A percentile compares a stretch with the other conserved stretches of the same genome.
Conservation (phyloP, 1,140 invertebrate species). For the Lepidotrigona ventralis region DNA sequence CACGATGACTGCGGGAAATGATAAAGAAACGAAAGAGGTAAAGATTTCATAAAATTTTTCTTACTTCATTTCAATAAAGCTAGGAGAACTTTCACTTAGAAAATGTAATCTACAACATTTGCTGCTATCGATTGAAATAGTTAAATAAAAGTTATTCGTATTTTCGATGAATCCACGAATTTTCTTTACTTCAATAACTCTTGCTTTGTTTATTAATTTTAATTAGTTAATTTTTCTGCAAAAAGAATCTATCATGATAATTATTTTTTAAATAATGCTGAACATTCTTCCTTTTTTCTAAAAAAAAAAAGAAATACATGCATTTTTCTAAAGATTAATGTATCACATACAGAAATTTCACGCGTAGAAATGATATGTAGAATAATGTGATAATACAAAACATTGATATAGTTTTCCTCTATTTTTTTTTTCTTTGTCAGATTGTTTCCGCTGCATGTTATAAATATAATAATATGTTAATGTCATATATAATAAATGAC, state of each 20-base stretch:
- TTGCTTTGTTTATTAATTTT: too few relatives aligned
- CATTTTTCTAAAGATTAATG: too few relatives aligned
- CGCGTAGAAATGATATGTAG: too few relatives aligned
- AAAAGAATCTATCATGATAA: too few relatives aligned
- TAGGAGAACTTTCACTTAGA: not conserved
- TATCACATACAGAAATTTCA: too few relatives aligned
- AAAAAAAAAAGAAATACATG: too few relatives aligned
- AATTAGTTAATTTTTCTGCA: not conserved
- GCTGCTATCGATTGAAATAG: not conserved
- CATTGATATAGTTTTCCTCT: not conserved
- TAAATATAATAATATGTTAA: not conserved
- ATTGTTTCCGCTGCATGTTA: not conserved
- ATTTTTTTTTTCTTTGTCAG: not conserved
- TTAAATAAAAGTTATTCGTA: too few relatives aligned
- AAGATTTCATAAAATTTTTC: not conserved
- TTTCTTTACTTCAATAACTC: not conserved
- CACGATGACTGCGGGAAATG: not conserved
- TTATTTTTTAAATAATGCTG: too few relatives aligned
- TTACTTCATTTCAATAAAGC: not conserved
- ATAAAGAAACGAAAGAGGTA: not conserved
- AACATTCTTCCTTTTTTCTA: too few relatives aligned
- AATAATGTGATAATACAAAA: not conserved
- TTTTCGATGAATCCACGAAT: not conserved
- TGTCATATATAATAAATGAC: too few relatives aligned
- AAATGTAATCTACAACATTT: not conserved